phyloP scores from a whole-genome alignment of 2,113 vertebrate species.

The Galemys pyrenaicus region DNA sequence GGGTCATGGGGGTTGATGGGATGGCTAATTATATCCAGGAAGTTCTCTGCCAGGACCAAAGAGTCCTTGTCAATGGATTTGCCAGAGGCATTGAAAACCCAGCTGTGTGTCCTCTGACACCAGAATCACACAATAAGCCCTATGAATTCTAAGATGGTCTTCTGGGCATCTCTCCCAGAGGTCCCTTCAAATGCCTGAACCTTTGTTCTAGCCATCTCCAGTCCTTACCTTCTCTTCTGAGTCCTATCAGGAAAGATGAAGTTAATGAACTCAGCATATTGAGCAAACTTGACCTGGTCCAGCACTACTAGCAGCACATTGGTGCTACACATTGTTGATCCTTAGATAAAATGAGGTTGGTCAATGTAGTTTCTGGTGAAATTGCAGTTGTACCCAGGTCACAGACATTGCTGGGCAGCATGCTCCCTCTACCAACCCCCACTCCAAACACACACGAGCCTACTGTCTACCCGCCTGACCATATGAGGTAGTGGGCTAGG shows the following conservation, averaged over 20 bases:
- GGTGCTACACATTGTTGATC: no score
- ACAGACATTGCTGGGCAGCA: background rate
- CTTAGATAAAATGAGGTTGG: constrained; percentile 77
- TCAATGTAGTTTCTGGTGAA: constrained; percentile 81
- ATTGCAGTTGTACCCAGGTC: constrained; percentile 24
- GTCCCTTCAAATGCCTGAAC: constrained; percentile 90
- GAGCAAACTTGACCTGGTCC: constrained; percentile 81
- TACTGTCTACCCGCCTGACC: constrained; percentile 65
- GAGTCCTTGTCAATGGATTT: constrained; percentile 88
- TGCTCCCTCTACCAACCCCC: background rate
- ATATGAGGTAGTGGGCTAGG: background rate
- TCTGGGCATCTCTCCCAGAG: constrained; percentile 87
- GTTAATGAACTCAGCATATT: constrained; percentile 89
- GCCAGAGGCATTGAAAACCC: constrained; percentile 86
- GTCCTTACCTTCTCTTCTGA: constrained; percentile 85
- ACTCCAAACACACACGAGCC: background rate
- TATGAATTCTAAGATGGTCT: constrained; percentile 87
- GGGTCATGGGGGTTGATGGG: constrained; percentile 88
- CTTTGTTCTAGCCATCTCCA: constrained; percentile 87
- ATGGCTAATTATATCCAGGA: constrained; percentile 87
- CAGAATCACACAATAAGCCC: constrained; percentile 88
- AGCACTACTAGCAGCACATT: no score
- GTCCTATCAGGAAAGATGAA: constrained; percentile 86
- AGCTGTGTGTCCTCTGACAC: constrained; percentile 89
- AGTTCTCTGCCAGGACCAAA: constrained; percentile 86